phyloP scores from a whole-genome alignment of 2,113 vertebrate genomes.

The Tylochromis polylepis region DNA sequence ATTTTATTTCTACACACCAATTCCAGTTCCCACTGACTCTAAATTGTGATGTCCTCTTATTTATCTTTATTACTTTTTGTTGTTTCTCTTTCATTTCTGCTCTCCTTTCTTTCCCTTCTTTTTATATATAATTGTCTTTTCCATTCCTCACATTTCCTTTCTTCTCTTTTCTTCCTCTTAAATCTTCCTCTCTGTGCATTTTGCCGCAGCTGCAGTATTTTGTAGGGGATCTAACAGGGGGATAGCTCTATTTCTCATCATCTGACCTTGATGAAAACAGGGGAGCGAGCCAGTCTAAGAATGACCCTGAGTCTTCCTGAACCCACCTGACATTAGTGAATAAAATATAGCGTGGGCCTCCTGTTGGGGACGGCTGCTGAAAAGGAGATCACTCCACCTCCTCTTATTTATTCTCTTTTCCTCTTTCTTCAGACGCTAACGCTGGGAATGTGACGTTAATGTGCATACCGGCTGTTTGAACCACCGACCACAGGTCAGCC shows the following conservation, averaged over 20 bases:
- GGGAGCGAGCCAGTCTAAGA: constrained; percentile 27
- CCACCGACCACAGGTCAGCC: constrained; percentile 68
- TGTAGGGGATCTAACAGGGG: constrained; percentile 22
- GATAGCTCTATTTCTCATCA: constrained; percentile 43
- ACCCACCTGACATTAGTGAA: constrained; percentile 72
- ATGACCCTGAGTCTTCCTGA: constrained; percentile 47
- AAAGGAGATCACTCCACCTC: constrained; percentile 62
- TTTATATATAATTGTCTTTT: not conserved
- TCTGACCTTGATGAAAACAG: constrained; percentile 58
- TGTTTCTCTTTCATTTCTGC: not conserved
- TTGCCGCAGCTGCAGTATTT: constrained; percentile 26
- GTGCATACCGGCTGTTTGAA: constrained; percentile 70
- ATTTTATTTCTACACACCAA: not conserved
- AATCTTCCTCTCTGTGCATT: constrained; percentile 5
- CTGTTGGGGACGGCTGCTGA: constrained; percentile 60
- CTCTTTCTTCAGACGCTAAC: constrained; percentile 49
- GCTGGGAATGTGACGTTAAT: constrained; percentile 58
- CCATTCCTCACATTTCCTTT: not conserved
- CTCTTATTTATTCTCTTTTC: constrained; percentile 65
- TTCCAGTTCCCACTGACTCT: not conserved
- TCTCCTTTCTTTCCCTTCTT: not conserved
- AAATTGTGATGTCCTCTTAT: not conserved
- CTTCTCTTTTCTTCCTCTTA: not conserved
- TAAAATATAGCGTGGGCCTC: constrained; percentile 64
- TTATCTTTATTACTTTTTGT: not conserved